Evolutionary conservation across 2,888 invertebrate species (phyloP).

Genomic region (Ophioninae sp.): DNA sequence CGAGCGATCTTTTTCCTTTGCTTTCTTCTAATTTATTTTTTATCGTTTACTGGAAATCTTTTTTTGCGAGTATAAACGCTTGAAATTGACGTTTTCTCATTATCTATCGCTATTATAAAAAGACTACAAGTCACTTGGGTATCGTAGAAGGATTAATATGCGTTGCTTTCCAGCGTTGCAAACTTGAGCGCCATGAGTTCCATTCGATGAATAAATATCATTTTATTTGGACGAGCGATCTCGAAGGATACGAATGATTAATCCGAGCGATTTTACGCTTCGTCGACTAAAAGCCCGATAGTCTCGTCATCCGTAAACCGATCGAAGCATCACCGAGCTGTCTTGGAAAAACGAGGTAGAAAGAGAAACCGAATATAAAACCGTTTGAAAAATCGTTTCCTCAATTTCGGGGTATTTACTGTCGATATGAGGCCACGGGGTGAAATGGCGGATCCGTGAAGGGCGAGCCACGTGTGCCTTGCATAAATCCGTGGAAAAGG

Average conservation of each 20-base stretch:
- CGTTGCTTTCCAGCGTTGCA: too few species aligned
- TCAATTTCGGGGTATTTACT: conserved; percentile 20
- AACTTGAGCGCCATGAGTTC: too few species aligned
- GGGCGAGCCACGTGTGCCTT: conserved; percentile 26
- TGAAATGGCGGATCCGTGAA: conserved; percentile 21
- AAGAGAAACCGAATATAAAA: neutral
- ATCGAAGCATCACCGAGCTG: neutral
- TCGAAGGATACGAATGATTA: conserved; percentile 12
- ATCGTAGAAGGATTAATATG: too few species aligned
- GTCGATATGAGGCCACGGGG: neutral
- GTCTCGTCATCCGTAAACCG: conserved; percentile 41
- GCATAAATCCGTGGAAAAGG: conserved; percentile 28
- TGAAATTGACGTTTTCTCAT: too few species aligned
- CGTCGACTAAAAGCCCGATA: conserved; percentile 19
- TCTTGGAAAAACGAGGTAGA: neutral
- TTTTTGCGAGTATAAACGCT: too few species aligned
- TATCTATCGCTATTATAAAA: too few species aligned
- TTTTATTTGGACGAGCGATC: conserved; percentile 9
- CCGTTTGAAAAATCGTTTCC: conserved; percentile 36
- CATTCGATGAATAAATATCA: neutral
- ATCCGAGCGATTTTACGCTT: conserved; percentile 53
- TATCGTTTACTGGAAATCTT: too few species aligned
- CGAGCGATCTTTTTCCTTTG: too few species aligned
- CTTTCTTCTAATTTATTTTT: too few species aligned
- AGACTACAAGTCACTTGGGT: too few species aligned